Base-by-base conservation (phyloP, 2,888 invertebrate species). In the Chloroclystis v-ata region DNA sequence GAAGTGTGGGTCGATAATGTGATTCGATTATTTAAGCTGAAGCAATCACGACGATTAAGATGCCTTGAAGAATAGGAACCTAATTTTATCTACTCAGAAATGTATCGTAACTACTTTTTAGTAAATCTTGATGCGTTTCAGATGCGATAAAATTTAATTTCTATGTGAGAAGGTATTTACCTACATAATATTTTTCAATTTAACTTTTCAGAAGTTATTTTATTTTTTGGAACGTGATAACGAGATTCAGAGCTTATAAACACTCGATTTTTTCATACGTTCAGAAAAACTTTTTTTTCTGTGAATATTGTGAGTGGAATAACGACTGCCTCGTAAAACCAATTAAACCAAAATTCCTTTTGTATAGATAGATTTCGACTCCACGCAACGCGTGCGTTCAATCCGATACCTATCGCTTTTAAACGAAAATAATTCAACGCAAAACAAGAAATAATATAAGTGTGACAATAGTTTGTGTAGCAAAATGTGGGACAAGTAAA, bases 361-460 rank as follows among this genome's bases (percentile, higher is more conserved):
- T 28, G 29, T 11, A 46, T 45, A 33, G 32, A 38, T 46, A 20
- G 49, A 29, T 25, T 39, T 43, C 25, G 16, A 33, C 35, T 39
- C 43, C 45, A 49, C 45, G 45, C 42, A 50, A 50, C 38, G 43
- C 46, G 46, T 50, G 46, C 35, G 28, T 25, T 40, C 37, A 43
- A 50, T 50, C 50, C 33, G 50, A 50, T 50, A 50, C 43, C 49
- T 50, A 50, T 46, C 49, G 39, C 14, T 49, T 25, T 7, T 10
- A 12, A 44, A 48, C 26, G 37, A 46, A 49, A 42, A 38, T 41
- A 25, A 49, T 49, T 49, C 59, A 53, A 54, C 52, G 56, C 61
- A 67, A 69, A 71, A 68, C 59, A 70, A 69, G 62, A 63, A 70
- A 68, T 61, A 72, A 64, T 61, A 56, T 66, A 61, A 55, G 56